Evolutionary conservation across 2,797 vertebrate genomes (phyloP), one percentile per base, ranked within the genome.

Genomic region (Limosa lapponica): DNA sequence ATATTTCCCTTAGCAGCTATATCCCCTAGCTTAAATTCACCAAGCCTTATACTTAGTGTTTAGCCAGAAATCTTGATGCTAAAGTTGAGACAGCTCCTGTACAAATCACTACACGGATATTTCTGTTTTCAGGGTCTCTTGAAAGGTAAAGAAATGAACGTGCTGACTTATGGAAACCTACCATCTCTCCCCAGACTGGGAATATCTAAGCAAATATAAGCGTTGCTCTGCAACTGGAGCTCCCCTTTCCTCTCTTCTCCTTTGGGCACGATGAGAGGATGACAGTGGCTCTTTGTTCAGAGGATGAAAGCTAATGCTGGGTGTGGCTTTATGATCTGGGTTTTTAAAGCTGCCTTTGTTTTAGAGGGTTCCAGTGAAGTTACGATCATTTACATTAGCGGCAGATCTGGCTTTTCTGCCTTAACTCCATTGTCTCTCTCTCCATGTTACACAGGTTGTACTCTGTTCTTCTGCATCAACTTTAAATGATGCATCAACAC

Each of bases 331-430:
- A 20, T 73, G 22, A 77, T 89, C 59, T 48, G 39, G 9, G 27
- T 59, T 87, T 91, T 92, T 95, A 87, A 95, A 89, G 51, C 43
- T 73, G 46, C 22, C 48, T 95, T 93, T 93, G 48, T 82, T 89
- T 84, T 70, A 55, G 22, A 54, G 32, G 36, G 17, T 22, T 91
- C 48, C 43, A 44, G 17, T 70, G 66, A 93, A 79, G 51, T 27
- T 72, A 9, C 22, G 28, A 46, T 72, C 64, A 18, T 46, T 80
- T 70, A 66, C 36, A 34, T 27, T 65, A 75, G 66, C 28, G 32
- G n/a, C 12, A 82, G 85, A 82, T 82, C 59, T 77, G 67, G 62
- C 80, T 90, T 75, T 72, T 62, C 64, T 77, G 13, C 49, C 48
- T 73, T 43, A 46, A 48, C 25, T 36, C 24, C 10, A 5, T 28